Base-by-base conservation (phyloP, 2,797 vertebrate genomes). In the Sparidentex hasta region DNA sequence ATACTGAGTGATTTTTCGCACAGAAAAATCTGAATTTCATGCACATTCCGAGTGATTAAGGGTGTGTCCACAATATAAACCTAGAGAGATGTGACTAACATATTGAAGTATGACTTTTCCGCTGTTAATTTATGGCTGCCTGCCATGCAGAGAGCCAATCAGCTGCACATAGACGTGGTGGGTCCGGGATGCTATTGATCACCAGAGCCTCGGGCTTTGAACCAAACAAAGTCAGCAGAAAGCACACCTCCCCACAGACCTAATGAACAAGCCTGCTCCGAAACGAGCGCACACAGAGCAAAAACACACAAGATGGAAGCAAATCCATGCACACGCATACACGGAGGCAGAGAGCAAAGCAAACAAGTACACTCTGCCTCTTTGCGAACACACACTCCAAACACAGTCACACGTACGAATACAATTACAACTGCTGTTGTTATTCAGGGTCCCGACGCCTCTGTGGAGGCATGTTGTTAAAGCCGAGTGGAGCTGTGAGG, bases 191-290 rank as follows among this genome's bases (percentile, higher is more conserved):
- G 62, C 29, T 90, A 94, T 93, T 90, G 92, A 93, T 94, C 81
- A 74, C 85, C 52, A 44, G 82, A 78, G 84, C 79, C 83, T 87
- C 72, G 25, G 86, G 87, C 89, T 88, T 84, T 73, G 74, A 84
- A 90, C 75, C 84, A 81, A 78, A 90, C 88, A 80, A 78, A 88
- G 90, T 93, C 93, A 92, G 92, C 92, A 92, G 87, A 93, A 94
- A 86, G 80, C 78, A 41, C 75, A 81, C 88, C 82, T 92, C 88
- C 89, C 88, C 59, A 66, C 77, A 87, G 90, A 89, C 85, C 88
- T 84, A 87, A 90, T 84, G 84, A 93, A 90, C 87, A 82, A 81
- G 84, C 44, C 84, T 74, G 58, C 81, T 86, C 21, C 11, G 67
- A 84, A 89, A 87, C 43, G 71, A 89, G 74, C 81, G 65, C 83